Evolutionary conservation across 2,888 invertebrate species (phyloP).

Genomic region (Xestobium rufovillosum): DNA sequence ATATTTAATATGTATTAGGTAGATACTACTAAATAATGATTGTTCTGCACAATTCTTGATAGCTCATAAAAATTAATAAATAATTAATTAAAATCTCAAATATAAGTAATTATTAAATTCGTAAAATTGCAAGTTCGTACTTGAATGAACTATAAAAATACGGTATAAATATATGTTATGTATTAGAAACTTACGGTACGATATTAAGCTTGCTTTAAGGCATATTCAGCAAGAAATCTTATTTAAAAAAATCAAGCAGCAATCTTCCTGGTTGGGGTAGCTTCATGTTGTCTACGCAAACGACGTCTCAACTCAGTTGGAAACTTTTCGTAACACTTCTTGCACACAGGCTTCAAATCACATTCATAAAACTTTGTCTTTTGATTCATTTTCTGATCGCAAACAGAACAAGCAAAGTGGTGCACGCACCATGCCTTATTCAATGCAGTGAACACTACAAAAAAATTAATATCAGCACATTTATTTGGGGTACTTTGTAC

Average conservation of each 20-base stretch:
- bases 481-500: no score
- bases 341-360: constrained; percentile 96
- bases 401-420: constrained; percentile 96
- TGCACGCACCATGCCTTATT: constrained; percentile 99
- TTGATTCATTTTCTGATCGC: constrained; percentile 92
- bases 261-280: constrained; percentile 47
- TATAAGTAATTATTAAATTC: not conserved
- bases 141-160: no score
- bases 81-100: not conserved
- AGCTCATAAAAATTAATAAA: not conserved
- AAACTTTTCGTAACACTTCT: constrained; percentile 96
- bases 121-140: not conserved
- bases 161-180: no score
- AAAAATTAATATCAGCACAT: not conserved
- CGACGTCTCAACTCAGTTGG: constrained; percentile 89
- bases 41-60: constrained; percentile 34
- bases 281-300: constrained; percentile 81
- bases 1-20: no score
- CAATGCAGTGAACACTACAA: constrained; percentile 89
- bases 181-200: no score
- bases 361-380: constrained; percentile 99
- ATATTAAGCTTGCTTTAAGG: no score
- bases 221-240: no score
- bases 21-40: constrained; percentile 32
- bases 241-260: no score